A percentile compares a stretch with the other conserved stretches of the same genome.
Conservation (phyloP, 2,113 vertebrate genomes). For the Thunnus thynnus region DNA sequence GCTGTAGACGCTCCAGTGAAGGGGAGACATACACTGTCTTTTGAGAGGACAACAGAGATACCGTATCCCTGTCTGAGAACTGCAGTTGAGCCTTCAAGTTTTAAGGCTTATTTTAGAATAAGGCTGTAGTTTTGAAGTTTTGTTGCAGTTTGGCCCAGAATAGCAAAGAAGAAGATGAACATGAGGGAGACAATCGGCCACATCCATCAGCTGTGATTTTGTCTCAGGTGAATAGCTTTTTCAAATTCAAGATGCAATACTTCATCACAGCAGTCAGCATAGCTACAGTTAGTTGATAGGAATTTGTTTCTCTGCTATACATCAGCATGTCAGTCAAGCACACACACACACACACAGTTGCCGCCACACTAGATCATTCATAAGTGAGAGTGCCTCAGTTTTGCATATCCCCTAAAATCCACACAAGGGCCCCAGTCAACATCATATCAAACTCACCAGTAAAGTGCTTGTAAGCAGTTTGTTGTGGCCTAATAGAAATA, state of each 20-base stretch:
- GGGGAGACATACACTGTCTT: not conserved
- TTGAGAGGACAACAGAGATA: not conserved
- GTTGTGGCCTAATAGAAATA: conserved; percentile 4
- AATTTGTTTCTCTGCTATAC: conserved; percentile 30
- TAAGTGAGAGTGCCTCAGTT: conserved; percentile 4
- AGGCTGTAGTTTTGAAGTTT: not conserved
- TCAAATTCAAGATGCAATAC: conserved; percentile 19
- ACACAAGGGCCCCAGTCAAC: not conserved
- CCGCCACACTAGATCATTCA: conserved; percentile 11
- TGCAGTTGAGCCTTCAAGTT: not conserved
- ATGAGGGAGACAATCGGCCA: conserved; percentile 3
- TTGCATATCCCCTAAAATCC: conserved; percentile 36
- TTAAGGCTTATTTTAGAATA: not conserved
- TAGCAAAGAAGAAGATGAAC: conserved; percentile 1
- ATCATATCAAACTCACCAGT: conserved; percentile 3
- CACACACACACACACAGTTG: not conserved
- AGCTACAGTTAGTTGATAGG: conserved; percentile 21
- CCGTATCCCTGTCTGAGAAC: not conserved
- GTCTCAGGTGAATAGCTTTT: conserved; percentile 32
- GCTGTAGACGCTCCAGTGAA: not conserved
- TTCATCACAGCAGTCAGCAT: conserved; percentile 22
- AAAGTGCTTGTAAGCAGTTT: conserved; percentile 30
- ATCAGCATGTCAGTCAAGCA: conserved; percentile 39
- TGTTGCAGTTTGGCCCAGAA: not conserved
- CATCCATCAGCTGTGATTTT: conserved; percentile 37